These are phyloP conservation scores for Sipha maydis DNA, from an alignment of 2,888 invertebrate species.

Conservation along the genomic window DNA sequence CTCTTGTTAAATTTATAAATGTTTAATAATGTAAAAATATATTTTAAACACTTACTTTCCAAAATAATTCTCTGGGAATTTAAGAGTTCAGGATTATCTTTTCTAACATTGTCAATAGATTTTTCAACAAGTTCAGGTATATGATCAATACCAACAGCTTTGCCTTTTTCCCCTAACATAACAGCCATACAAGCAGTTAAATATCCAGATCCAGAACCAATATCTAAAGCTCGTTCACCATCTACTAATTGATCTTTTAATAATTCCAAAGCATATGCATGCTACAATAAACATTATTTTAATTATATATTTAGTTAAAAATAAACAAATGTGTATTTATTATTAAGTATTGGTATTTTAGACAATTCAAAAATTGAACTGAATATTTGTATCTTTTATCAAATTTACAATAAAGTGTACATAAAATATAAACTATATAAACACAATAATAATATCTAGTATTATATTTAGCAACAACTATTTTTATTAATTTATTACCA, in stretches of 20 bases:
- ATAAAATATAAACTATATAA: slow-evolving; percentile 73
- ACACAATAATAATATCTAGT: slow-evolving; percentile 35
- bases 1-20: slow-evolving; percentile 9
- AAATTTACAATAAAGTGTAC: slow-evolving; percentile 73
- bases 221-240: slow-evolving; percentile 85
- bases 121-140: slow-evolving; percentile 82
- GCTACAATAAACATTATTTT: slow-evolving; percentile 70
- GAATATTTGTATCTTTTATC: slow-evolving; percentile 71
- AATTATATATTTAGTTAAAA: not conserved
- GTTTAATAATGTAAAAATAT: slow-evolving; percentile 1
- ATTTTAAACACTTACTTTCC: slow-evolving; percentile 71
- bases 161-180: slow-evolving; percentile 79
- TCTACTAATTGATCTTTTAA: slow-evolving; percentile 80
- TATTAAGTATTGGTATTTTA: not conserved
- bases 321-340: not conserved
- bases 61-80: slow-evolving; percentile 76
- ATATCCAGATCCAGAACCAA: slow-evolving; percentile 94
- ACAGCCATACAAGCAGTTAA: slow-evolving; percentile 90
- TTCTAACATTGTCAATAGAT: slow-evolving; percentile 80
- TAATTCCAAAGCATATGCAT: slow-evolving; percentile 89
- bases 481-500: slow-evolving; percentile 73
- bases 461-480: slow-evolving; percentile 8
- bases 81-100: slow-evolving; percentile 78
- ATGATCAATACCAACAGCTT: slow-evolving; percentile 89
- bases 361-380: not conserved